These are phyloP conservation scores for Lineus longissimus DNA, from an alignment of 1,140 invertebrate species.

Conservation along the genomic window DNA sequence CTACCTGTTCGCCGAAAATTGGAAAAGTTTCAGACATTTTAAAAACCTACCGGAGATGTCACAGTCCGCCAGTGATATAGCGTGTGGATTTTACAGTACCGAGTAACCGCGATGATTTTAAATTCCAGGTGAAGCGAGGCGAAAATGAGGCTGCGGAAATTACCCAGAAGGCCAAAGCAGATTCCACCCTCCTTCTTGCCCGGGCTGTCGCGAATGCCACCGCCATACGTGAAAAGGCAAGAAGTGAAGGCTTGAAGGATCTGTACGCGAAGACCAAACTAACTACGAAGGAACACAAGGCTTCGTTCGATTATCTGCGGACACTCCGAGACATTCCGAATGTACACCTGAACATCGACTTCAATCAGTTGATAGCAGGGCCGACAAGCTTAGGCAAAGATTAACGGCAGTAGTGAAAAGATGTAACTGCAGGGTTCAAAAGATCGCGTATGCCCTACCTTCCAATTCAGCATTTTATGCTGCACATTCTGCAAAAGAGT, in stretches of 20 bases:
- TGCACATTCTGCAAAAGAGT: too few relatives aligned
- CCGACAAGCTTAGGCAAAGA: too few relatives aligned
- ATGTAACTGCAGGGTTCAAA: too few relatives aligned
- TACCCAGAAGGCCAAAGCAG: constrained; percentile 25
- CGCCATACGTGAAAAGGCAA: constrained; percentile 30
- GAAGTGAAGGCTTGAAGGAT: constrained; percentile 32
- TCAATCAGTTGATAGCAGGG: constrained; percentile 40
- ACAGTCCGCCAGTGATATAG: too few relatives aligned
- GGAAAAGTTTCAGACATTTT: too few relatives aligned
- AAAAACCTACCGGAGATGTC: too few relatives aligned
- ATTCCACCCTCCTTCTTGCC: constrained; percentile 22
- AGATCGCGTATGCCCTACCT: too few relatives aligned
- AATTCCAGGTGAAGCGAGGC: constrained; percentile 29
- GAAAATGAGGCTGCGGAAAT: constrained; percentile 38
- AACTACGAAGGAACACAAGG: constrained; percentile 31
- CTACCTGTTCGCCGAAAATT: too few relatives aligned
- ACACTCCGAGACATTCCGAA: constrained; percentile 31
- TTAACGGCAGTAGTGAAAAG: too few relatives aligned
- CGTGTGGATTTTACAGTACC: too few relatives aligned
- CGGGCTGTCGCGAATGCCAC: constrained; percentile 34
- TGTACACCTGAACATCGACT: constrained; percentile 41
- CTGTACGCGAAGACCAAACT: constrained; percentile 28
- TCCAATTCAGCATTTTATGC: too few relatives aligned
- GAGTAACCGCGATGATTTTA: neutral
- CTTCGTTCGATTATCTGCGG: constrained; percentile 42